Evolutionary conservation across 2,113 vertebrate species (phyloP).

Genomic region (Gallinago jamesoni): DNA sequence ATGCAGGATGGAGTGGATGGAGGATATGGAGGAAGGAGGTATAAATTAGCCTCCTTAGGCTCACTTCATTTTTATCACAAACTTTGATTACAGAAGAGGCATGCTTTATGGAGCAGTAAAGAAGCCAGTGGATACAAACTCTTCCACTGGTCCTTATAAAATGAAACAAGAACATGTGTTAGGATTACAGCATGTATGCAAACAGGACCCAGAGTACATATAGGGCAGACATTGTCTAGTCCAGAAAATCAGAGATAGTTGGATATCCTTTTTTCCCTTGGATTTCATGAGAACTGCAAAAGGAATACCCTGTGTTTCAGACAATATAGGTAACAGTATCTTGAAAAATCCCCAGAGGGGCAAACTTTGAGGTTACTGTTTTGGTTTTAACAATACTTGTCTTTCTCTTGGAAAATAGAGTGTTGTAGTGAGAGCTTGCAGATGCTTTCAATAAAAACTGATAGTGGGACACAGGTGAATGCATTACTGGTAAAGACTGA

Average conservation of each 20-base stretch:
- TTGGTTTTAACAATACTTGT: neutral
- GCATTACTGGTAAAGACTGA: neutral
- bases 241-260: neutral
- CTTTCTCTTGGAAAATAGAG: neutral
- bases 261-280: neutral
- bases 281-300: neutral
- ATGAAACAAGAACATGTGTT: constrained; percentile 57
- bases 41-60: constrained; percentile 5
- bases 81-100: constrained; percentile 29
- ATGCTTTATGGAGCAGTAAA: constrained; percentile 40
- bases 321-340: neutral
- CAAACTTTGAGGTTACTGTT: neutral
- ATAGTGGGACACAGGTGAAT: neutral
- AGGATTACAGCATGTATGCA: constrained; percentile 23
- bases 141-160: constrained; percentile 52
- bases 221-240: neutral
- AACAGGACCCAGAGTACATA: neutral
- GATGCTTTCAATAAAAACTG: constrained; percentile 19
- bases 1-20: neutral
- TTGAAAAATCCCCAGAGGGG: neutral
- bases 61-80: neutral
- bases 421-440: neutral
- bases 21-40: neutral
- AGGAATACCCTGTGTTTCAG: neutral
- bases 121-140: neutral